Percentiles rank a stretch among this genome's conserved stretches.
Conservation (phyloP, 2,888 invertebrate species). For the Sphecodes monilicornis region DNA sequence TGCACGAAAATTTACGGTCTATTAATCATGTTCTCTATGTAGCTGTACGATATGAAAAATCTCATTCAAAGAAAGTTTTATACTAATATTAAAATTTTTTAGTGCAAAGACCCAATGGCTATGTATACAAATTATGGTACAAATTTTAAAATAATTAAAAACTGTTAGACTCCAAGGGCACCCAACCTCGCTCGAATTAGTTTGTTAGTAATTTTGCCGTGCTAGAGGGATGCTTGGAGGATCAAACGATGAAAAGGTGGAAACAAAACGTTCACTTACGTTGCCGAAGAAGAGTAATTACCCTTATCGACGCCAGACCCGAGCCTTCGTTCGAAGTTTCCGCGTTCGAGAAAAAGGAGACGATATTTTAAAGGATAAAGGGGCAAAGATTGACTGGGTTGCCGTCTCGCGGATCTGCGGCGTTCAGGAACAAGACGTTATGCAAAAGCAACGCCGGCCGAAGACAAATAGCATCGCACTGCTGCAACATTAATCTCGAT, state of each 20-base stretch:
- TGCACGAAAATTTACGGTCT: too few relatives aligned
- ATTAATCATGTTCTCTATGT: too few relatives aligned
- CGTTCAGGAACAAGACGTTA: conserved; percentile 54
- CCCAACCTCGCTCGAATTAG: background rate
- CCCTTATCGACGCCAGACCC: background rate
- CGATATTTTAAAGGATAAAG: conserved; percentile 37
- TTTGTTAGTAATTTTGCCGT: background rate
- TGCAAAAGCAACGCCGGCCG: conserved; percentile 36
- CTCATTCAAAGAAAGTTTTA: too few relatives aligned
- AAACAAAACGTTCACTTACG: conserved; percentile 1
- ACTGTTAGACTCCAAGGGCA: background rate
- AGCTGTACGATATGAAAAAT: too few relatives aligned
- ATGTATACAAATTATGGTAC: too few relatives aligned
- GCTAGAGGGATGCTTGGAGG: background rate
- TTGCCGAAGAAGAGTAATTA: conserved; percentile 5
- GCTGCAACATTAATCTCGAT: conserved; percentile 53
- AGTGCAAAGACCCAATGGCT: too few relatives aligned
- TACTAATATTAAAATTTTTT: too few relatives aligned
- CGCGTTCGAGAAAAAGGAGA: background rate
- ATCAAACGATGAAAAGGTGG: background rate
- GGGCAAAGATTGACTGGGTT: conserved; percentile 37
- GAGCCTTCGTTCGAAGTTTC: background rate
- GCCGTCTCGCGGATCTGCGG: conserved; percentile 25
- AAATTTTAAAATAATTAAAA: too few relatives aligned
- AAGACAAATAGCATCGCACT: conserved; percentile 38